Percentiles rank a stretch among this genome's conserved stretches.
Conservation (phyloP, 1,140 invertebrate genomes). For the Idris sp. region DNA sequence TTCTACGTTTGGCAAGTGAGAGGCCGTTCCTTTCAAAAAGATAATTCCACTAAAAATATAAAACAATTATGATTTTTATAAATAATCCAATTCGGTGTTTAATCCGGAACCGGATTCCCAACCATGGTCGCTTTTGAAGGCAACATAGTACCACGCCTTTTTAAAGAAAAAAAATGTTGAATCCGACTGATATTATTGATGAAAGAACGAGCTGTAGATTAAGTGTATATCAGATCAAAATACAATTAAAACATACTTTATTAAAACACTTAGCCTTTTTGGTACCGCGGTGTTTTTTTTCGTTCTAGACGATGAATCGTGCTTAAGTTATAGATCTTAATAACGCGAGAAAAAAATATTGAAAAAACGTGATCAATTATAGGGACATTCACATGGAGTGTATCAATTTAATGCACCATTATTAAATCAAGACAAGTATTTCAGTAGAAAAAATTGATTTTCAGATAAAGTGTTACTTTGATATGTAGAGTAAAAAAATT, state of each 20-base stretch:
- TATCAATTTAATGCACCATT: no score
- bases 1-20: slow-evolving; percentile 3
- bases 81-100: slow-evolving; percentile 36
- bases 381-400: no score
- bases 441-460: no score
- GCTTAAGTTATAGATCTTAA: not conserved
- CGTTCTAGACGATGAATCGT: not conserved
- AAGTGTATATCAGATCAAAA: slow-evolving; percentile 1
- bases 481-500: no score
- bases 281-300: not conserved
- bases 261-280: not conserved
- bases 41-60: slow-evolving; percentile 2
- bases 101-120: slow-evolving; percentile 48
- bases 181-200: slow-evolving; percentile 29
- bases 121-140: slow-evolving; percentile 50
- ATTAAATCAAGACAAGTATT: no score
- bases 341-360: no score
- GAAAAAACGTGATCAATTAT: no score
- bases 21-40: slow-evolving; percentile 6
- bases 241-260: slow-evolving; percentile 4
- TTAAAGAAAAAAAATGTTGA: slow-evolving; percentile 36
- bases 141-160: slow-evolving; percentile 39
- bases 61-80: slow-evolving; percentile 17
- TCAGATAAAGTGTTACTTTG: no score
- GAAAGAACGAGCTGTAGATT: slow-evolving; percentile 9